Base-by-base conservation (phyloP, 2,797 vertebrate species). In the Xiphorhynchus erythropygius region DNA sequence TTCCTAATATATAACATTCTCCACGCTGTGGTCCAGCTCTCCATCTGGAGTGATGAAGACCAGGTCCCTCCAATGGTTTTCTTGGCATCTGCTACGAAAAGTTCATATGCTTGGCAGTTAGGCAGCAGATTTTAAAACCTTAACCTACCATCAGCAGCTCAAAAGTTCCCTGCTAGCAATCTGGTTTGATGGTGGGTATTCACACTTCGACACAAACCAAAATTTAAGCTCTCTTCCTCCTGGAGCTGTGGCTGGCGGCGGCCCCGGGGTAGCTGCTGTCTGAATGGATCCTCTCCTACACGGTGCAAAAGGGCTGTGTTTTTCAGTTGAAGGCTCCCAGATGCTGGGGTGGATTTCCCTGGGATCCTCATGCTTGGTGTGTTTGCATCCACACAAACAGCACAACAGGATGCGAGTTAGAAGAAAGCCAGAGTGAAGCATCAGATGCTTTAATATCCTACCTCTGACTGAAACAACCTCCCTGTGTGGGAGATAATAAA, bases 401-500 rank as follows among this genome's bases (percentile, higher is more conserved):
- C 15, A 9, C 62, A 87, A 65, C 46, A 46, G 76, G 90, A 47
- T n/a, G 0, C 28, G 50, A 87, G 41, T 59, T 69, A 87, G 84
- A 84, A 88, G 81, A 68, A 85, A 70, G 50, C 33, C 4, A 2
- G 25, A 78, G 59, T 2, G 3, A 70, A 87, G 46, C 74, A 53
- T 82, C 44, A 22, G 64, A 93, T 93, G 53, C 90, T 96, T 95
- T 95, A 96, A 96, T 96, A 95, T 84, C 69, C 82, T 91, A 84
- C 86, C 92, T 94, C 90, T 96, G 93, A 97, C 94, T 96, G 95
- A 95, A 97, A 80, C 95, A 97, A 87, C 94, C 91, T 97, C 96
- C 93, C 93, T 78, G 50, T 83, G 84, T 97, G 93, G 93, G 94
- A 96, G 95, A 96, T 96, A 93, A 97, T 97, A 97, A 98, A 98